Conservation (phyloP, 2,113 vertebrate species). For the Mastomys natalensis region DNA sequence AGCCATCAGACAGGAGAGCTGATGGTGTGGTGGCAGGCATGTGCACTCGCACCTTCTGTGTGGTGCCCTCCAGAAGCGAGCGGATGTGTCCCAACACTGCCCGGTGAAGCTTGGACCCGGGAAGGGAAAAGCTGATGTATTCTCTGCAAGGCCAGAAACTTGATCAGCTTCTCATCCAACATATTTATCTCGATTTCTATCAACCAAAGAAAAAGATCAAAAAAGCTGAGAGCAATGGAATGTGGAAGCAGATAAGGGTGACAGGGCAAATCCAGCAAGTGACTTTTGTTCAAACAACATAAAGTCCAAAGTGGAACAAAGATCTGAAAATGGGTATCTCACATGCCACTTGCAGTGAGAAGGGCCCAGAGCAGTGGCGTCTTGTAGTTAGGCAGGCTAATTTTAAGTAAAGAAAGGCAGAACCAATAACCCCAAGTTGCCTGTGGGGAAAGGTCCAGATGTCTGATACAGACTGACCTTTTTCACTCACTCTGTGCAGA, state of each 20-base stretch:
- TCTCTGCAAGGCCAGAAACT: conserved; percentile 97
- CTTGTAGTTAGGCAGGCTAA: background rate
- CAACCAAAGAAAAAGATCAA: conserved; percentile 83
- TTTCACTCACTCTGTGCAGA: background rate
- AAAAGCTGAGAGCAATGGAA: conserved; percentile 69
- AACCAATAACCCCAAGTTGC: background rate
- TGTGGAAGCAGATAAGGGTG: conserved; percentile 3
- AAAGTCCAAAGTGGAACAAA: background rate
- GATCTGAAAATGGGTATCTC: background rate
- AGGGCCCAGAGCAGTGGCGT: background rate
- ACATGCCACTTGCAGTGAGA: background rate
- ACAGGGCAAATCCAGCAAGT: background rate
- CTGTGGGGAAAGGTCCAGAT: background rate
- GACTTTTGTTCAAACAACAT: background rate
- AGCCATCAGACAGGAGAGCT: conserved; percentile 12
- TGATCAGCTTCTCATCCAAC: conserved; percentile 95
- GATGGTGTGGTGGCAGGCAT: background rate
- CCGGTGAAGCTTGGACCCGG: conserved; percentile 87
- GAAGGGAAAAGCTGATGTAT: conserved; percentile 96
- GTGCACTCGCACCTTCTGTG: conserved; percentile 88
- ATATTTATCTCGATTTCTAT: conserved; percentile 96
- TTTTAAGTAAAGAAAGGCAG: background rate
- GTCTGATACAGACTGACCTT: background rate
- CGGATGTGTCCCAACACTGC: conserved; percentile 85
- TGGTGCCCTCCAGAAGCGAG: conserved; percentile 85